These are phyloP conservation scores for Pseudochaenichthys georgianus DNA, from an alignment of 2,797 vertebrate species.

Conservation along the genomic window DNA sequence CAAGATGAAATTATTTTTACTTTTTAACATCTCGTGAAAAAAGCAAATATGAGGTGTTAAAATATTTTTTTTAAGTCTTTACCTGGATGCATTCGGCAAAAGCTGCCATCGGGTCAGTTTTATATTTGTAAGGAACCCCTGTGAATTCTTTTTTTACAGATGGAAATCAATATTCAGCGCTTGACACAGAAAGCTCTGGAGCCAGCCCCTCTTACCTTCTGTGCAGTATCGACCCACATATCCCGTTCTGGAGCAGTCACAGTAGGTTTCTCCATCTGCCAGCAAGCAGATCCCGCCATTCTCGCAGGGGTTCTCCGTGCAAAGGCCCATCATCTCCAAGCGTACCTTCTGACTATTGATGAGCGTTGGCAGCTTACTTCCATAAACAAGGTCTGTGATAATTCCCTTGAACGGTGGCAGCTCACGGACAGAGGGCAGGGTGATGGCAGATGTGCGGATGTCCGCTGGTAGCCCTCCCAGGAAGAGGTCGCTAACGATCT, in stretches of 20 bases:
- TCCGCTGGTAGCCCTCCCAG: slow-evolving; percentile 93
- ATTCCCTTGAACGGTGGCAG: slow-evolving; percentile 92
- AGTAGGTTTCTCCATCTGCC: slow-evolving; percentile 92
- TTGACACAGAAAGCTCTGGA: slow-evolving; percentile 62
- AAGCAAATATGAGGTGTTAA: not conserved
- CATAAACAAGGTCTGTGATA: slow-evolving; percentile 94
- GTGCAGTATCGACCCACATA: slow-evolving; percentile 94
- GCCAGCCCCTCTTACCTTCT: slow-evolving; percentile 91
- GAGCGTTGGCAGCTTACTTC: slow-evolving; percentile 91
- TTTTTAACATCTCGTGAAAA: not conserved
- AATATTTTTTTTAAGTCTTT: not conserved
- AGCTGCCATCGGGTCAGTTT: slow-evolving; percentile 12
- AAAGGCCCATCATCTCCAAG: slow-evolving; percentile 93
- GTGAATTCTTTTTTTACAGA: slow-evolving; percentile 45
- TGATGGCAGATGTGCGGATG: slow-evolving; percentile 91
- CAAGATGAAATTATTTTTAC: slow-evolving; percentile 17
- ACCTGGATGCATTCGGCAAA: slow-evolving; percentile 28
- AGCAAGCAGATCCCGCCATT: slow-evolving; percentile 96
- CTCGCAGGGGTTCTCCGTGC: slow-evolving; percentile 94
- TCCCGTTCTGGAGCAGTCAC: slow-evolving; percentile 96
- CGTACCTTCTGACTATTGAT: slow-evolving; percentile 91
- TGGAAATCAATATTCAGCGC: slow-evolving; percentile 61
- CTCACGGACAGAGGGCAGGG: slow-evolving; percentile 89
- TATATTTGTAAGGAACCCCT: slow-evolving; percentile 45
- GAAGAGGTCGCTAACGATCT: slow-evolving; percentile 96